These are phyloP conservation scores for Rhabdomys dilectus DNA, from an alignment of 2,113 vertebrate genomes.

Conservation along the genomic window DNA sequence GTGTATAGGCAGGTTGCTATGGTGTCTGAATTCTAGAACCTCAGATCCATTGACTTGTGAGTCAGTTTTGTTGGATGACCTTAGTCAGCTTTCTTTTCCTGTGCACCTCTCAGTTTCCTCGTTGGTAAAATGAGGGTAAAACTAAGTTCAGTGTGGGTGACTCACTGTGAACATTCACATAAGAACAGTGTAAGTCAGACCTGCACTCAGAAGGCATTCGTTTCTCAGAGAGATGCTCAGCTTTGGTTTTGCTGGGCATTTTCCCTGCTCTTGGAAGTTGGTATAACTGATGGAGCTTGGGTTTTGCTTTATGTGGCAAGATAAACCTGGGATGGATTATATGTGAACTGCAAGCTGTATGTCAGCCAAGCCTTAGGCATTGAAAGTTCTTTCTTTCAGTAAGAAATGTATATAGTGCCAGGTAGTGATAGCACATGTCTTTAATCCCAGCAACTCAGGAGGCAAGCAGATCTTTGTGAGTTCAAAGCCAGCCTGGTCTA, in stretches of 20 bases:
- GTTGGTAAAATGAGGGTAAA: not conserved
- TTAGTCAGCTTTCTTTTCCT: slow-evolving; percentile 12
- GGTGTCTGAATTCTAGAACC: slow-evolving; percentile 34
- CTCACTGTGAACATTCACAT: not conserved
- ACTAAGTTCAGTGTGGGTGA: not conserved
- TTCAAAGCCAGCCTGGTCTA: not conserved
- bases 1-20: not conserved
- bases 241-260: slow-evolving; percentile 7
- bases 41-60: slow-evolving; percentile 27
- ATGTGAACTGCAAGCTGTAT: slow-evolving; percentile 6
- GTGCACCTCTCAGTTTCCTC: not conserved
- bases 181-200: not conserved
- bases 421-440: not conserved
- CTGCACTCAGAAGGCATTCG: not conserved
- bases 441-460: not conserved
- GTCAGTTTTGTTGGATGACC: slow-evolving; percentile 33
- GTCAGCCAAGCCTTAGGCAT: not conserved
- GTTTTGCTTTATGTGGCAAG: slow-evolving; percentile 19
- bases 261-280: not conserved
- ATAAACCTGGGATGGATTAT: slow-evolving; percentile 21
- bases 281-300: not conserved
- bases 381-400: slow-evolving; percentile 28
- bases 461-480: not conserved
- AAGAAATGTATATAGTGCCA: not conserved
- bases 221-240: not conserved